phyloP scores from a whole-genome alignment of 2,113 vertebrate species.

The Sinocyclocheilus maitianheensis region DNA sequence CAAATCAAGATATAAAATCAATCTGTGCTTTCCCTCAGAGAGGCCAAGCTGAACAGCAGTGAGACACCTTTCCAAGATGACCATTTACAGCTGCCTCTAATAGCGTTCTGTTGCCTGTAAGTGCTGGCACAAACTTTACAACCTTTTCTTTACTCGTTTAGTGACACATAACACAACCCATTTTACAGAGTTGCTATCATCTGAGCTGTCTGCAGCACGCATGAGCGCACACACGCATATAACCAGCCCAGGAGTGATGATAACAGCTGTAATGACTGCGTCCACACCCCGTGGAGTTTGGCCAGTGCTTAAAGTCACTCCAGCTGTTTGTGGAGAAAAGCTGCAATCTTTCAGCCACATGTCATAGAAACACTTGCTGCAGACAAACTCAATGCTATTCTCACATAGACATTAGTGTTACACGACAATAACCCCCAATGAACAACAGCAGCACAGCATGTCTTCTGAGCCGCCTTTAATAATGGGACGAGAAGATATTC shows the following conservation, averaged over 20 bases:
- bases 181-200: constrained; percentile 48
- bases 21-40: neutral
- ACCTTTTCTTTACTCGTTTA: constrained; percentile 4
- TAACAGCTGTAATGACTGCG: constrained; percentile 47
- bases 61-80: neutral
- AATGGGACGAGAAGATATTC: too few relatives aligned
- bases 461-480: neutral
- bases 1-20: constrained; percentile 12
- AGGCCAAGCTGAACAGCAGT: neutral
- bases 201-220: constrained; percentile 38
- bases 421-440: neutral
- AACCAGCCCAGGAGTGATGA: neutral
- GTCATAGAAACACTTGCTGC: constrained; percentile 5
- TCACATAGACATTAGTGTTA: neutral
- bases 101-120: constrained; percentile 6
- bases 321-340: constrained; percentile 48
- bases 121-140: constrained; percentile 26
- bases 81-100: constrained; percentile 14
- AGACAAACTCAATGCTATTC: neutral
- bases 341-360: constrained; percentile 36
- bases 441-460: neutral
- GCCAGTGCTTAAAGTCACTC: constrained; percentile 31
- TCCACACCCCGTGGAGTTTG: constrained; percentile 35
- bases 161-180: constrained; percentile 33
- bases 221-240: neutral